A percentile compares a stretch with the other conserved stretches of the same genome.
Evolutionary conservation across 2,797 vertebrate genomes (phyloP).

Genomic region (Gymnothorax reevesii): DNA sequence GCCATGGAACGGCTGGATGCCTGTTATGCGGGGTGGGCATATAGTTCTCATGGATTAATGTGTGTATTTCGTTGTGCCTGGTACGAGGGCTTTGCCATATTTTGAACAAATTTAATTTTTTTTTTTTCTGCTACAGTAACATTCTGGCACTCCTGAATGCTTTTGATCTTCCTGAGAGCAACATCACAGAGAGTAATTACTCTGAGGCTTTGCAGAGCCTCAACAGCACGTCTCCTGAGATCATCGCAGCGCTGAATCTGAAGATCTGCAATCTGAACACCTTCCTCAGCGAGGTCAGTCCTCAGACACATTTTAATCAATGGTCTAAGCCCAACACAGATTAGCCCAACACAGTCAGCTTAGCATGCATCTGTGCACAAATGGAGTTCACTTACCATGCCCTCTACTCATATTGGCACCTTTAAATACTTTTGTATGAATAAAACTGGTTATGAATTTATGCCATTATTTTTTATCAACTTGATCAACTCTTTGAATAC

Average conservation of each 20-base stretch:
- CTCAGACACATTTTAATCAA: neutral
- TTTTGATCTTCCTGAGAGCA: conserved; percentile 81
- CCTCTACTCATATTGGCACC: too few relatives aligned
- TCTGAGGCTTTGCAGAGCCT: conserved; percentile 54
- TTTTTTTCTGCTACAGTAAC: conserved; percentile 71
- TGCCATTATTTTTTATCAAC: too few relatives aligned
- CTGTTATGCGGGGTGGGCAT: conserved; percentile 72
- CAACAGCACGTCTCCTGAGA: conserved; percentile 58
- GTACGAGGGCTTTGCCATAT: neutral
- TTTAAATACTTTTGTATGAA: too few relatives aligned
- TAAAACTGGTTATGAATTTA: too few relatives aligned
- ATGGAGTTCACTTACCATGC: too few relatives aligned
- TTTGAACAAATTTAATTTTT: neutral
- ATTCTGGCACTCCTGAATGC: conserved; percentile 81
- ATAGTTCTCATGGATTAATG: conserved; percentile 27
- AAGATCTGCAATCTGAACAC: conserved; percentile 74
- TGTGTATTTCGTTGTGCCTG: neutral
- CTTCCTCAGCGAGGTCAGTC: conserved; percentile 81
- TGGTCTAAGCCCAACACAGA: neutral
- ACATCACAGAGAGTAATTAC: conserved; percentile 78
- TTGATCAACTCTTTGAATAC: too few relatives aligned
- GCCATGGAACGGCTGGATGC: conserved; percentile 83
- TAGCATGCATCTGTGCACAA: too few relatives aligned
- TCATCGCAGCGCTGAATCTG: conserved; percentile 69
- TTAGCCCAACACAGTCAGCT: too few relatives aligned